These are phyloP conservation scores for Forbesichthys agassizii DNA, from an alignment of 2,113 vertebrate genomes.

Conservation along the genomic window DNA sequence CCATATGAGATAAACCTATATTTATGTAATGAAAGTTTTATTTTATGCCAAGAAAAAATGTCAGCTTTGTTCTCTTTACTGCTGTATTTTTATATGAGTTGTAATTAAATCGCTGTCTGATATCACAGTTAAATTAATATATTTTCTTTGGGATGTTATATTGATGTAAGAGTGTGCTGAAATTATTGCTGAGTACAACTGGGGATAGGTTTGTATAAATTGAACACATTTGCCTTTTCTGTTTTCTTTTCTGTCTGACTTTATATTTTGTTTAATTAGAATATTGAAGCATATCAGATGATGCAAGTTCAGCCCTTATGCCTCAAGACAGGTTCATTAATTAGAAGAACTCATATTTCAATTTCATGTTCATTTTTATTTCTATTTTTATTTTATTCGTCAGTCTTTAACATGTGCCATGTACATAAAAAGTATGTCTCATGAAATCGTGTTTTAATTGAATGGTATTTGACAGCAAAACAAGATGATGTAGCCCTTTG, in stretches of 20 bases:
- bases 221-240: conserved; percentile 15
- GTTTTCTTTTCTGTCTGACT: too few relatives aligned
- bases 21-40: conserved; percentile 63
- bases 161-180: conserved; percentile 15
- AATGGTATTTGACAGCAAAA: conserved; percentile 15
- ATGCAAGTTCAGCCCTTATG: conserved; percentile 46
- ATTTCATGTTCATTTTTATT: conserved; percentile 19
- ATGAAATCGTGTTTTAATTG: conserved; percentile 27
- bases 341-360: conserved; percentile 23
- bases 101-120: conserved; percentile 22
- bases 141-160: conserved; percentile 40
- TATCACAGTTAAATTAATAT: conserved; percentile 20
- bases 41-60: conserved; percentile 55
- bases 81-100: conserved; percentile 52
- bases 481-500: conserved; percentile 21
- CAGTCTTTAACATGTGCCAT: conserved; percentile 32
- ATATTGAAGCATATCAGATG: conserved; percentile 1
- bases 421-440: conserved; percentile 43
- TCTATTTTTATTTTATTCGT: background rate
- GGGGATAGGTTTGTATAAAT: conserved; percentile 15
- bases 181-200: background rate
- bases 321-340: conserved; percentile 51
- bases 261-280: background rate
- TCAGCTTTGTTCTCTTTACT: conserved; percentile 23
- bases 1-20: conserved; percentile 46